phyloP scores from a whole-genome alignment of 2,113 vertebrate genomes.

The Xenotilapia caudafasciata region DNA sequence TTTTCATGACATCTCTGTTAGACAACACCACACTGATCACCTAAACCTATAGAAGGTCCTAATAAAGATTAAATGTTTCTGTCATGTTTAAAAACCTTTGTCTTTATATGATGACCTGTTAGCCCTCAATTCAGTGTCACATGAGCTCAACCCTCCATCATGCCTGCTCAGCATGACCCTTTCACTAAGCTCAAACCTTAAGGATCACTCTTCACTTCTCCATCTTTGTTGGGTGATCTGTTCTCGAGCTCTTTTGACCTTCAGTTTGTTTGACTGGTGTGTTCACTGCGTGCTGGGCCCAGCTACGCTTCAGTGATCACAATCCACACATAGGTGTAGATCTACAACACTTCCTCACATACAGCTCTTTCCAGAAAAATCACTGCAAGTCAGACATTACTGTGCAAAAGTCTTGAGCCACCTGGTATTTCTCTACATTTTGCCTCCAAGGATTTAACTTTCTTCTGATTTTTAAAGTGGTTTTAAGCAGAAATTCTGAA shows the following conservation, averaged over 20 bases:
- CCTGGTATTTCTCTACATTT: background rate
- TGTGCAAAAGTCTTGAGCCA: background rate
- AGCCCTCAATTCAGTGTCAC: background rate
- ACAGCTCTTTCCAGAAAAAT: background rate
- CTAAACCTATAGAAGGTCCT: background rate
- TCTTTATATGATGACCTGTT: background rate
- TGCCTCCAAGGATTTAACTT: background rate
- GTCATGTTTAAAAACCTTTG: background rate
- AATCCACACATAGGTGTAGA: background rate
- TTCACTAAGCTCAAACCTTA: background rate
- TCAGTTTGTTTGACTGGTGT: background rate
- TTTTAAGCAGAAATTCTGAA: background rate
- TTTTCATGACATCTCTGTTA: background rate
- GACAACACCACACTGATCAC: background rate
- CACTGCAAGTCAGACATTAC: background rate
- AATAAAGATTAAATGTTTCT: background rate
- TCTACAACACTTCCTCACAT: background rate
- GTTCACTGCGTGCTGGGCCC: background rate
- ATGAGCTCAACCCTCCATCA: background rate
- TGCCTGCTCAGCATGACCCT: accelerated
- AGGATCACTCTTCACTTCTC: background rate
- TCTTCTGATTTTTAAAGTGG: background rate
- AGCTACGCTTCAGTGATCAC: background rate
- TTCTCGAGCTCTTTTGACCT: background rate
- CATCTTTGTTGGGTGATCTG: background rate